Evolutionary conservation across 1,140 invertebrate species (phyloP), one percentile per base, ranked within the genome.

Genomic region (Liolophura sinensis): DNA sequence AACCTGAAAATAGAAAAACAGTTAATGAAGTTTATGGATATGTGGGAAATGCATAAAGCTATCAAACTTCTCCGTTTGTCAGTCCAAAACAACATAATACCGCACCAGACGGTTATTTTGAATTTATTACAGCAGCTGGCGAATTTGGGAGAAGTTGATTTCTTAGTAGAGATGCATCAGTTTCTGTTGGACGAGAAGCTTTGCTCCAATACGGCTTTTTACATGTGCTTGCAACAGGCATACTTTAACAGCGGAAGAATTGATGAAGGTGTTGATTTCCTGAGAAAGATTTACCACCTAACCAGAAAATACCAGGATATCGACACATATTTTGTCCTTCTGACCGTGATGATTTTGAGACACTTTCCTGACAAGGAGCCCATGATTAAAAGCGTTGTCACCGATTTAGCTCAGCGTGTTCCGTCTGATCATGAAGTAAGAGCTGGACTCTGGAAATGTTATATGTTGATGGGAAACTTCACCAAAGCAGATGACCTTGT

Each of bases 361-460:
- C 65, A 73, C 46, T 73, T 73, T 55, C 71, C 71, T 14, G 46
- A 66, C 22, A 31, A 40, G n/a, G 16, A 66, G 24, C 22, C 51
- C 20, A 40, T 63, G 22, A 60, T 73, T n/a, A 27, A 66, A 14
- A 46, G 40, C 18, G 68, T 73, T 70, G 71, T 70, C 1, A 55
- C 58, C 14, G 71, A 73, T n/a, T 65, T 64, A 40, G 58, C 52
- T 27, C 60, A 66, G 14, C 61, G 58, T 31, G 49, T 65, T 31
- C 31, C 27, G 20, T 49, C 59, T 6, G 62, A 64, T 40, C 48
- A 59, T 16, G 46, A 64, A 49, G 65, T 66, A 0, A 57, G 49
- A 59, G 66, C 66, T 46, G 59, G 49, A 0, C 64, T 73, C 25
- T 73, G 71, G 71, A 73, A 73, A 54, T 68, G 68, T 60, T 64